A percentile compares a stretch with the other conserved stretches of the same genome.
These are phyloP conservation scores for Conomelus anceps DNA, from an alignment of 2,888 invertebrate species.

Conservation along the genomic window DNA sequence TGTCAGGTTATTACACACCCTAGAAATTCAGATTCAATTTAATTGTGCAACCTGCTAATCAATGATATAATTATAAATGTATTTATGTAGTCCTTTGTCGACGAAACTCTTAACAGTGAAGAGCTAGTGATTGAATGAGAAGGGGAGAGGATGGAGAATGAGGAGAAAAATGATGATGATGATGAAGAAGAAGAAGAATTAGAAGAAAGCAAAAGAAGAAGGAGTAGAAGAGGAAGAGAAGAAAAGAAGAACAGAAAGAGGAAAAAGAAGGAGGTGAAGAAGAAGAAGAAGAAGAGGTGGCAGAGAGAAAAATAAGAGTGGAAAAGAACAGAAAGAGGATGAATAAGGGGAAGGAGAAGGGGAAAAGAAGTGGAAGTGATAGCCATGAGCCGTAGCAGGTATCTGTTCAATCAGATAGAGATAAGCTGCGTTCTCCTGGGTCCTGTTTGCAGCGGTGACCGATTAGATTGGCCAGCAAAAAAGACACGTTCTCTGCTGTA, in stretches of 20 bases:
- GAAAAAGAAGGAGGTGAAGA: neutral
- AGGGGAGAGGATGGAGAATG: neutral
- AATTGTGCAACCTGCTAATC: too few relatives aligned
- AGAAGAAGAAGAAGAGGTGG: constrained; percentile 3
- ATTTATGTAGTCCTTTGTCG: too few relatives aligned
- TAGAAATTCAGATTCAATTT: too few relatives aligned
- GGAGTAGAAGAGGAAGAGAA: neutral
- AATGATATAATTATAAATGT: too few relatives aligned
- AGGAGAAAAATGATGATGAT: neutral
- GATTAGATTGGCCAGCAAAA: too few relatives aligned
- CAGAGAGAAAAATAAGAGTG: neutral
- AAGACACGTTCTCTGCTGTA: too few relatives aligned
- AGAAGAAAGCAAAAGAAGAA: neutral
- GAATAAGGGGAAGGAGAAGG: constrained; percentile 4
- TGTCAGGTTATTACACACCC: too few relatives aligned
- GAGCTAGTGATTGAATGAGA: too few relatives aligned
- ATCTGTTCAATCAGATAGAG: neutral
- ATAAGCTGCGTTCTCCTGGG: neutral
- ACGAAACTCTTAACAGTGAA: too few relatives aligned
- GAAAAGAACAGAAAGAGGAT: neutral
- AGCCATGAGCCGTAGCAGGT: neutral
- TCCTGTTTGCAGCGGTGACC: too few relatives aligned
- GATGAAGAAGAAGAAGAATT: neutral
- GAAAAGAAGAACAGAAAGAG: neutral
- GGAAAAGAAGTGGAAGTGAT: neutral